Base-by-base conservation (phyloP, 92 coral and sea anemone species). In the Desmophyllum pertusum region DNA sequence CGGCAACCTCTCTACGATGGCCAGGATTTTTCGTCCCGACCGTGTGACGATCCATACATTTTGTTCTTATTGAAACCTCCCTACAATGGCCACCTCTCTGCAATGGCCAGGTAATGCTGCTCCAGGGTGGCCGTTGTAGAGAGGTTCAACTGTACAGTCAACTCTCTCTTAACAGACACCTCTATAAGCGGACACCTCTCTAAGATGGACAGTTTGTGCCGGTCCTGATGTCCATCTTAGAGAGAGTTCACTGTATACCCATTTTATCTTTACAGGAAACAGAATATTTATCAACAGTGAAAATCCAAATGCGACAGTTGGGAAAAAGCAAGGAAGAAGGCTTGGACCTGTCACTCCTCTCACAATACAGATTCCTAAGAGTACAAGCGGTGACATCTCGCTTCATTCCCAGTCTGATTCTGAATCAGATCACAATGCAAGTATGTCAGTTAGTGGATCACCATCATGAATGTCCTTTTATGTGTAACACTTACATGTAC, bases 351-450 rank as follows among this genome's bases (percentile, higher is more conserved):
- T 86, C 42, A 75, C 88, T 40, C 87, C 93, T 2, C 83, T 94
- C 63, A 87, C 90, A 10, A 94, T 94, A 77, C 85, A 90, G 7
- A 94, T 94, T 75, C 98, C 98, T 18, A 94, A 85, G 48, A 91
- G 91, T 61, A 77, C 46, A 13, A 91, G 98, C 85, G 95, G 95
- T 0, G 92, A 91, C 70, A 78, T 91, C 27, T 88, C 92, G 31
- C 39, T 89, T 7, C 81, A 83, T 39, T 84, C 93, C 29, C 95
- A 94, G 77, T 94, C 98, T 41, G 98, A 94, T 62, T 94, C 98
- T 3, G 98, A 94, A 71, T 92, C 91, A 1, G 92, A 89, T 39
- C 93, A 90, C 38, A 88, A 83, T 71, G 76, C 88, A 84, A 87
- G 98, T 94, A 81, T 84, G 98, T 81, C 21, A 43, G 37, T 25